Conservation (phyloP, 1,140 invertebrate species). For the Drosophila takahashii region DNA sequence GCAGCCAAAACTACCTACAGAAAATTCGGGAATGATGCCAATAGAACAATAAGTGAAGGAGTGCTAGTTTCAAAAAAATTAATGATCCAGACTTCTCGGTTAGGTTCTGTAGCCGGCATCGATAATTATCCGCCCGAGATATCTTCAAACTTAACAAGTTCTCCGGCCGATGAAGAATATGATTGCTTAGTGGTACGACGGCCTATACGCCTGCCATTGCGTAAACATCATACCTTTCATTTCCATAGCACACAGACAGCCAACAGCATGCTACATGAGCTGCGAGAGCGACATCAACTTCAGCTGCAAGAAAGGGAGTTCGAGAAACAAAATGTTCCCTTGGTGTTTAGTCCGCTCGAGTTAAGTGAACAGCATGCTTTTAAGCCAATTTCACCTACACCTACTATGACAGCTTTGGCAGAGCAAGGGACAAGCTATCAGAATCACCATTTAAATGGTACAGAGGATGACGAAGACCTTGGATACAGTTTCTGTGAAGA, state of each 20-base stretch:
- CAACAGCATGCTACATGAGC: conserved; percentile 68
- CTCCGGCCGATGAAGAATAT: conserved; percentile 66
- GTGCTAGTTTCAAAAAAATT: conserved; percentile 69
- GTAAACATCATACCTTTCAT: conserved; percentile 89
- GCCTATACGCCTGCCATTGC: conserved; percentile 86
- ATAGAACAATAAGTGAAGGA: conserved; percentile 66
- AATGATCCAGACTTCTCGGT: conserved; percentile 38
- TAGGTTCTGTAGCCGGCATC: conserved; percentile 22
- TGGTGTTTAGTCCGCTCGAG: conserved; percentile 58
- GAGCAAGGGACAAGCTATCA: conserved; percentile 8
- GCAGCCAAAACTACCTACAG: conserved; percentile 15
- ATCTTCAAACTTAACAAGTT: conserved; percentile 82
- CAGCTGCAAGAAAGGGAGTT: conserved; percentile 45
- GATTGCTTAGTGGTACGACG: conserved; percentile 59
- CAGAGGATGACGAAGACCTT: conserved; percentile 73
- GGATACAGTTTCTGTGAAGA: conserved; percentile 79
- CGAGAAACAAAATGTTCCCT: conserved; percentile 37
- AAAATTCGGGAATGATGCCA: conserved; percentile 14
- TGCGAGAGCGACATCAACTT: conserved; percentile 60
- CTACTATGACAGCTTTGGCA: conserved; percentile 17
- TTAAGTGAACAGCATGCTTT: conserved; percentile 74
- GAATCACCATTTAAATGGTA: not conserved
- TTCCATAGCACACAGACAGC: conserved; percentile 87
- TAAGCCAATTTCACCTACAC: conserved; percentile 77
- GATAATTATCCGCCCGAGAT: conserved; percentile 65